Percentiles rank a stretch among this genome's conserved stretches.
Evolutionary conservation across 2,888 invertebrate genomes (phyloP).

Genomic region (Cryptops parisi): DNA sequence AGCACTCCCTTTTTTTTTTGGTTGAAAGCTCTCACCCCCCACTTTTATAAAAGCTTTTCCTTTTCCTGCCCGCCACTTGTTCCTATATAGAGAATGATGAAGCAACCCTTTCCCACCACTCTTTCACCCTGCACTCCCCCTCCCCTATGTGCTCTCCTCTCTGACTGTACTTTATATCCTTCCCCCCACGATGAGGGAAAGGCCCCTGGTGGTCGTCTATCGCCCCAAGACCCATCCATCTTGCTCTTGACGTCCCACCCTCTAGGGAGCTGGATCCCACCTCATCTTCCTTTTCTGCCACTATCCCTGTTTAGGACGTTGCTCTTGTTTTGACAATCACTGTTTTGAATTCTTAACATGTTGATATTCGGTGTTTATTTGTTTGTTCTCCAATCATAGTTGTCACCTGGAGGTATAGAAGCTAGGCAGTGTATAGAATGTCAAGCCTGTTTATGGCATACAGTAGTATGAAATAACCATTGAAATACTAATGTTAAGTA

Average conservation of each 20-base stretch:
- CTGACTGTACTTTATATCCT: not conserved
- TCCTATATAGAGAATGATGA: not conserved
- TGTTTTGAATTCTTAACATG: too few relatives aligned
- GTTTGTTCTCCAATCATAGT: too few relatives aligned
- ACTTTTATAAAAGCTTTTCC: too few relatives aligned
- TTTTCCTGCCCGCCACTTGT: not conserved
- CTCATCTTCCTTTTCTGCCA: not conserved
- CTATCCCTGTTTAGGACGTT: not conserved
- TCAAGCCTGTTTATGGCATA: too few relatives aligned
- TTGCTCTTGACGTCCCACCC: conserved; percentile 5
- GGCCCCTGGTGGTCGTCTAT: conserved; percentile 8
- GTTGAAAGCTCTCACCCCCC: too few relatives aligned
- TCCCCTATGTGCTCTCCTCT: not conserved
- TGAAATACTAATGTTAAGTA: too few relatives aligned
- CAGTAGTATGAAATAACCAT: too few relatives aligned
- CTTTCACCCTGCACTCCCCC: not conserved
- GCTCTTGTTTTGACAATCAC: too few relatives aligned
- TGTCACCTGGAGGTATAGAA: too few relatives aligned
- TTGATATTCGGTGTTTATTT: too few relatives aligned
- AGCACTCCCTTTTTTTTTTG: not conserved
- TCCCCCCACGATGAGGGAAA: not conserved
- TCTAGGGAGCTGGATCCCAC: not conserved
- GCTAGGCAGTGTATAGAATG: too few relatives aligned
- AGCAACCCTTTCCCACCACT: not conserved
- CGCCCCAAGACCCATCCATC: conserved; percentile 12